Conservation (phyloP, 2,113 vertebrate species). For the Boulengeromyrus knoepffleri region DNA sequence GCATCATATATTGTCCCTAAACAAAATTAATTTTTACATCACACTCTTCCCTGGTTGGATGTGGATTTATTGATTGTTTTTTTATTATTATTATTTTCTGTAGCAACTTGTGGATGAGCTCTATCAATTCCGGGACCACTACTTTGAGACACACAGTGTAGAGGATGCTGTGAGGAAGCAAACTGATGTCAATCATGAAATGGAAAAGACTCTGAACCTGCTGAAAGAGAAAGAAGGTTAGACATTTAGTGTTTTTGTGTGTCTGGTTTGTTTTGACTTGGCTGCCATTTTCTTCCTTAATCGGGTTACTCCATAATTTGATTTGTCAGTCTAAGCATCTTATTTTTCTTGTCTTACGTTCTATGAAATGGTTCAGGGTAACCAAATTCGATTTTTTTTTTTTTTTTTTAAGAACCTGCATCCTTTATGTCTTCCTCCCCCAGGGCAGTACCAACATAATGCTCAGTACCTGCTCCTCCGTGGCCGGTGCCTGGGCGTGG, state of each 20-base stretch:
- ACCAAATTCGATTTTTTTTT: neutral
- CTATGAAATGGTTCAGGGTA: neutral
- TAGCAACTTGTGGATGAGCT: slow-evolving; percentile 76
- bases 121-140: slow-evolving; percentile 74
- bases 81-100: neutral
- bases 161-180: slow-evolving; percentile 71
- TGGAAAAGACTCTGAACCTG: slow-evolving; percentile 59
- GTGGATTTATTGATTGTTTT: neutral
- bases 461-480: slow-evolving; percentile 68
- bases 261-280: neutral
- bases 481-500: slow-evolving; percentile 73
- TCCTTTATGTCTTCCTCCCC: neutral
- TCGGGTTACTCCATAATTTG: neutral
- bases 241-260: neutral
- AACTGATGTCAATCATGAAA: slow-evolving; percentile 62
- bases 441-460: slow-evolving; percentile 62
- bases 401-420: neutral
- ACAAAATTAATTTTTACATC: neutral
- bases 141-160: slow-evolving; percentile 73
- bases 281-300: neutral
- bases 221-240: slow-evolving; percentile 70
- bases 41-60: neutral
- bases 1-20: neutral
- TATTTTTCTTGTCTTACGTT: neutral
- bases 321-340: neutral